Evolutionary conservation across 2,888 invertebrate species (phyloP).

Genomic region (Hemicrepidius hirtus): DNA sequence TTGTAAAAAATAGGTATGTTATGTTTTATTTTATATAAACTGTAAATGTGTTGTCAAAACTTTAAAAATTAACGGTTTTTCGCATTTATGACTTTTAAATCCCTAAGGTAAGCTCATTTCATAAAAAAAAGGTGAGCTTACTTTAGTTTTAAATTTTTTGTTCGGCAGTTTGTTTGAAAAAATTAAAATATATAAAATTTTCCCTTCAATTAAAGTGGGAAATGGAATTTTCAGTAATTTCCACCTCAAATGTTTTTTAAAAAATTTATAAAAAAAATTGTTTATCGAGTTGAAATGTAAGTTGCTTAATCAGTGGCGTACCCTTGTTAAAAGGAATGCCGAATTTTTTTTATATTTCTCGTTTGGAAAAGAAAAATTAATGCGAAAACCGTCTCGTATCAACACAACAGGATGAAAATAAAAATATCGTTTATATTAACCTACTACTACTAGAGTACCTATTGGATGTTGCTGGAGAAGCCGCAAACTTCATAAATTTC

Average conservation of each 20-base stretch:
- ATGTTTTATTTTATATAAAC: constrained; percentile 41
- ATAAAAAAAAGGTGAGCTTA: too few relatives aligned
- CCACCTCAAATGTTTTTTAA: too few relatives aligned
- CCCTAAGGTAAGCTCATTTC: not conserved
- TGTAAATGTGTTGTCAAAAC: constrained; percentile 26
- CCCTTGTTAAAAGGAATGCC: too few relatives aligned
- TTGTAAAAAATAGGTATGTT: constrained; percentile 27
- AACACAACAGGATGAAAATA: constrained; percentile 37
- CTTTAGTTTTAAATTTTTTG: too few relatives aligned
- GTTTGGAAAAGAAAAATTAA: not conserved
- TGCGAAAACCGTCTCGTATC: not conserved
- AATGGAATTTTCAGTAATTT: too few relatives aligned
- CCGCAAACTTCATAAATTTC: constrained; percentile 53
- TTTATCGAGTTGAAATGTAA: too few relatives aligned
- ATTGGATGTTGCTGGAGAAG: constrained; percentile 62
- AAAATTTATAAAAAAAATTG: too few relatives aligned
- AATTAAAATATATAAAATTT: too few relatives aligned
- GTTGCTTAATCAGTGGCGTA: too few relatives aligned
- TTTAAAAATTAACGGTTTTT: constrained; percentile 25
- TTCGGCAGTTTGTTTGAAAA: too few relatives aligned
- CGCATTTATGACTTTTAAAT: constrained; percentile 4
- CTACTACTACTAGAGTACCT: constrained; percentile 73
- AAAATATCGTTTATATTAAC: constrained; percentile 57
- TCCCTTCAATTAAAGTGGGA: too few relatives aligned
- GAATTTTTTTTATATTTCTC: too few relatives aligned